A percentile compares a stretch with the other conserved stretches of the same genome.
Evolutionary conservation across 2,113 vertebrate genomes (phyloP).

Genomic region (Rynchops niger): DNA sequence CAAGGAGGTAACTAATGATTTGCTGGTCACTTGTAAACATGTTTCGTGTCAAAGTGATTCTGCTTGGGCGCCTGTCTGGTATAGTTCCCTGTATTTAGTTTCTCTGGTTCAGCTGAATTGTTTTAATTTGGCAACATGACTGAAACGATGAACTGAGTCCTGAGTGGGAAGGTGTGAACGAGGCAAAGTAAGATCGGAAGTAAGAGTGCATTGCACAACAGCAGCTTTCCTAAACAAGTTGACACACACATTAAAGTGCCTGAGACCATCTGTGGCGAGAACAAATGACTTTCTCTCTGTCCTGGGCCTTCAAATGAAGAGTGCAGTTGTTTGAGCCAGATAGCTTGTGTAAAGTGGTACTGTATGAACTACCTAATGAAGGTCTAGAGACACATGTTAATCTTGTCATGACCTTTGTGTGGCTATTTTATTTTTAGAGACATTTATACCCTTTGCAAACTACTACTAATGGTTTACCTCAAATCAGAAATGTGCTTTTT

Average conservation of each 20-base stretch:
- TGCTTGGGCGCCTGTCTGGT: not conserved
- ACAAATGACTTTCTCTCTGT: not conserved
- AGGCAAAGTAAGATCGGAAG: not conserved
- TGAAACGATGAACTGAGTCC: not conserved
- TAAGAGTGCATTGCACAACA: not conserved
- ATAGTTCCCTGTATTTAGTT: not conserved
- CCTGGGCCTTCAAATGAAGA: conserved; percentile 24
- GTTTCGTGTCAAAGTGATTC: not conserved
- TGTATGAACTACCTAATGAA: conserved; percentile 50
- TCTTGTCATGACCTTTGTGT: not conserved
- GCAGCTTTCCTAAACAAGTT: not conserved
- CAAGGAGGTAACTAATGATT: not conserved
- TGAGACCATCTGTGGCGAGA: not conserved
- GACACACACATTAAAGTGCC: conserved; percentile 21
- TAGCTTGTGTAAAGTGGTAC: conserved; percentile 13
- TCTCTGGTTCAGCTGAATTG: not conserved
- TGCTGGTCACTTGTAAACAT: not conserved
- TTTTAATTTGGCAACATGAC: not conserved
- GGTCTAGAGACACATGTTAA: conserved; percentile 37
- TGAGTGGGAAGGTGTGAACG: not conserved
- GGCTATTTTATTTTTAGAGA: conserved; percentile 35
- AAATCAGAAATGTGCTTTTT: conserved; percentile 65
- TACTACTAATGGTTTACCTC: conserved; percentile 72
- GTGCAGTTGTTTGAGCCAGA: not conserved
- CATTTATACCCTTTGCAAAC: conserved; percentile 62